Conservation (phyloP, 2,113 vertebrate species). For the Gymnobelideus leadbeateri region DNA sequence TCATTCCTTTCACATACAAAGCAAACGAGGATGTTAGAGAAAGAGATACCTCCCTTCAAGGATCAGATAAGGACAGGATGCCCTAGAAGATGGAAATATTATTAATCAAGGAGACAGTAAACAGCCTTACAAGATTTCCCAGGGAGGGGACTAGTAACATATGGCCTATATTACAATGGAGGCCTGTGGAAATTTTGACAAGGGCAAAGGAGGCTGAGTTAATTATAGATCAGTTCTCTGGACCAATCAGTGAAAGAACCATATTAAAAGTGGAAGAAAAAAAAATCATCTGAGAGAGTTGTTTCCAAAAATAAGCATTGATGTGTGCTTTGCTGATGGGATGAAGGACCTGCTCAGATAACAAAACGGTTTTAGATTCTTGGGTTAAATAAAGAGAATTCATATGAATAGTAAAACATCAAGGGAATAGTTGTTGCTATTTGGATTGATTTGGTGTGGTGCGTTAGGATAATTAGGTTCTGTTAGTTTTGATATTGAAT, state of each 20-base stretch:
- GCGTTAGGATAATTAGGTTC: background rate
- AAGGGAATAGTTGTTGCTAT: background rate
- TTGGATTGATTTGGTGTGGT: background rate
- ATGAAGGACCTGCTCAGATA: background rate
- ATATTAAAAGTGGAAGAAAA: background rate
- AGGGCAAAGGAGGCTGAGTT: background rate
- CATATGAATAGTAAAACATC: background rate
- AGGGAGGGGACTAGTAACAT: slow-evolving; percentile 8
- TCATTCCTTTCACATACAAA: background rate
- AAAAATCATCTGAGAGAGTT: background rate
- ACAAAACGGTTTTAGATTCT: background rate
- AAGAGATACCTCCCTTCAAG: background rate
- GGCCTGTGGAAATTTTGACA: background rate
- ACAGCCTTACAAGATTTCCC: background rate
- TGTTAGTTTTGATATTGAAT: background rate
- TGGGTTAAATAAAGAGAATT: background rate
- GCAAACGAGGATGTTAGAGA: background rate
- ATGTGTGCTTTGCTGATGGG: background rate
- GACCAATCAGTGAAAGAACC: background rate
- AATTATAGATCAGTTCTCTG: background rate
- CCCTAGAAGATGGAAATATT: slow-evolving; percentile 10
- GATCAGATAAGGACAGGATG: background rate
- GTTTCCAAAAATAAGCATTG: background rate
- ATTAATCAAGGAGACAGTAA: background rate
- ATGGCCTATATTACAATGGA: slow-evolving; percentile 6